Evolutionary conservation across 2,888 invertebrate genomes (phyloP).

Genomic region (Microdon myrmicae): DNA sequence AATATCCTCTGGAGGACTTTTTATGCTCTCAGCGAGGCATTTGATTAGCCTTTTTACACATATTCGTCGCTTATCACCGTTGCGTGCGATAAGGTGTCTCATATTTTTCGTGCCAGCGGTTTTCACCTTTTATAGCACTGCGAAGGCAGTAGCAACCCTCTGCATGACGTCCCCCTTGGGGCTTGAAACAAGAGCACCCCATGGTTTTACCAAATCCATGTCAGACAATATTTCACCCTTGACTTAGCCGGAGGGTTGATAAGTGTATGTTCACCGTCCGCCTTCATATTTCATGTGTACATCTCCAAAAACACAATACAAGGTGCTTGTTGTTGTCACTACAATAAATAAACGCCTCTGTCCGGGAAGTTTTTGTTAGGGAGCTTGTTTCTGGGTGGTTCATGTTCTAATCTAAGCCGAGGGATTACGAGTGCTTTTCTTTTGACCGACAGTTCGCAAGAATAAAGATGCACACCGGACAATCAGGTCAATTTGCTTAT

Average conservation of each 20-base stretch:
- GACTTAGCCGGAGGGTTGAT: conserved; percentile 34
- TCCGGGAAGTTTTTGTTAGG: too few relatives aligned
- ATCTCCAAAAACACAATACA: conserved; percentile 15
- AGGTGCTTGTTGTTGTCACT: conserved; percentile 19
- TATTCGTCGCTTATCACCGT: conserved; percentile 47
- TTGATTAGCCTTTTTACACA: conserved; percentile 52
- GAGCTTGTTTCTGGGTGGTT: too few relatives aligned
- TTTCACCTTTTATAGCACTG: conserved; percentile 20
- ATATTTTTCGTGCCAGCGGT: conserved; percentile 39
- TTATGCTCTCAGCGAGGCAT: conserved; percentile 48
- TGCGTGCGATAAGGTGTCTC: conserved; percentile 39
- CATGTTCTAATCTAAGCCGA: neutral
- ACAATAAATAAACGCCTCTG: too few relatives aligned
- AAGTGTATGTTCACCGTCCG: conserved; percentile 11
- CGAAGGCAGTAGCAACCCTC: conserved; percentile 5
- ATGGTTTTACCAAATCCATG: conserved; percentile 5
- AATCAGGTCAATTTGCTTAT: conserved; percentile 9
- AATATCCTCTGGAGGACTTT: conserved; percentile 39
- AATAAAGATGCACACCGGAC: conserved; percentile 17
- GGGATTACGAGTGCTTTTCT: conserved; percentile 27
- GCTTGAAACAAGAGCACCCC: conserved; percentile 37
- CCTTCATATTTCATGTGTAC: conserved; percentile 27
- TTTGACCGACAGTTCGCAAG: conserved; percentile 47
- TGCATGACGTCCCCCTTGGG: neutral
- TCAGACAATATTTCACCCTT: conserved; percentile 42